Conservation (phyloP, 2,797 vertebrate genomes). For the Catharus ustulatus region DNA sequence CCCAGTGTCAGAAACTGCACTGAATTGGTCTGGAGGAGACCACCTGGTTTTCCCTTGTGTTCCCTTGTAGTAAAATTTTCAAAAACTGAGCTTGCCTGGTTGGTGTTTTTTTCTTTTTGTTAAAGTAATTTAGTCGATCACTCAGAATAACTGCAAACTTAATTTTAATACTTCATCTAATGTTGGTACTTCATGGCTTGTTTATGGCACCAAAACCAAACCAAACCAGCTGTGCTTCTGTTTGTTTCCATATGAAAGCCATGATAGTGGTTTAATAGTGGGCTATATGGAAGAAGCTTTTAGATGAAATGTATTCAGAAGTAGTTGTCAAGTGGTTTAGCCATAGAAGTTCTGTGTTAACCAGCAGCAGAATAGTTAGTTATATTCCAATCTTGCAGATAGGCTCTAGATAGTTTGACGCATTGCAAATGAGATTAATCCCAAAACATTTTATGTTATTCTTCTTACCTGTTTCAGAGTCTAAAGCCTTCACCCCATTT, state of each 20-base stretch:
- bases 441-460: background rate
- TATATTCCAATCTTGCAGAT: background rate
- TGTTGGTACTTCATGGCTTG: background rate
- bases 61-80: background rate
- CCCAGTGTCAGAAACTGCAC: background rate
- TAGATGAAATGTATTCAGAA: background rate
- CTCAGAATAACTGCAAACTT: background rate
- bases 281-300: background rate
- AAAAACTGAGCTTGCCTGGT: background rate
- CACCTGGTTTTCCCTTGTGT: background rate
- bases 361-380: background rate
- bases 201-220: background rate
- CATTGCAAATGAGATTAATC: background rate
- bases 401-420: background rate
- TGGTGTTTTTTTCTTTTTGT: background rate
- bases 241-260: background rate
- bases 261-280: background rate
- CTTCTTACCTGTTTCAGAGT: slow-evolving; percentile 83
- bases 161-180: background rate
- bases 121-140: background rate
- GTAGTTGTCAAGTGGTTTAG: background rate
- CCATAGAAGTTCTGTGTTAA: background rate
- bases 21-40: background rate
- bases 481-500: slow-evolving; percentile 97
- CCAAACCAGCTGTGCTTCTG: background rate